These are phyloP conservation scores for Protonibea diacanthus DNA, from an alignment of 2,797 vertebrate genomes.

Conservation along the genomic window DNA sequence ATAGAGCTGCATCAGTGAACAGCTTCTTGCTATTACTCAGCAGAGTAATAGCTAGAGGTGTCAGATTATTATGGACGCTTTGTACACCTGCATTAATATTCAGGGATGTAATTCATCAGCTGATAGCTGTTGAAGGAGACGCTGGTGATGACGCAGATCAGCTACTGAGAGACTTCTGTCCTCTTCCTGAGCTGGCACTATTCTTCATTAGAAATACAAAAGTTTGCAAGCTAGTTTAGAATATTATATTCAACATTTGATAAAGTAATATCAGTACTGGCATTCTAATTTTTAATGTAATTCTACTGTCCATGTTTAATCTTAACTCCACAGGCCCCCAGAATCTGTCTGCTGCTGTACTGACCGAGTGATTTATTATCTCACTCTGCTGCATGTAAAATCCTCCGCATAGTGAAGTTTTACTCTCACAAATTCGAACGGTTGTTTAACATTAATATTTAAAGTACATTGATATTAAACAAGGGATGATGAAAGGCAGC, in stretches of 20 bases:
- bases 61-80: background rate
- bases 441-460: constrained; percentile 5
- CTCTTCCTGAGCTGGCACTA: background rate
- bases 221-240: background rate
- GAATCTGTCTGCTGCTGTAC: background rate
- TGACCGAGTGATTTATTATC: constrained; percentile 18
- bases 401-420: background rate
- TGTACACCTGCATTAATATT: background rate
- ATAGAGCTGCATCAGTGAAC: background rate
- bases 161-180: background rate
- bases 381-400: constrained; percentile 16
- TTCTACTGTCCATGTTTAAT: constrained; percentile 1
- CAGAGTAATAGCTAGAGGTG: background rate
- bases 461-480: constrained; percentile 16
- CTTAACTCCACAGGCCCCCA: background rate
- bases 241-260: background rate
- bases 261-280: background rate
- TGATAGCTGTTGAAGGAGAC: background rate
- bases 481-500: constrained; percentile 1
- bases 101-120: background rate
- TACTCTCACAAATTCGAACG: background rate
- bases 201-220: background rate
- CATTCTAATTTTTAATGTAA: background rate
- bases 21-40: no score
- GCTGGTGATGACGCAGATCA: background rate